Base-by-base conservation (phyloP, 1,140 invertebrate species). In the Notospermus geniculatus region DNA sequence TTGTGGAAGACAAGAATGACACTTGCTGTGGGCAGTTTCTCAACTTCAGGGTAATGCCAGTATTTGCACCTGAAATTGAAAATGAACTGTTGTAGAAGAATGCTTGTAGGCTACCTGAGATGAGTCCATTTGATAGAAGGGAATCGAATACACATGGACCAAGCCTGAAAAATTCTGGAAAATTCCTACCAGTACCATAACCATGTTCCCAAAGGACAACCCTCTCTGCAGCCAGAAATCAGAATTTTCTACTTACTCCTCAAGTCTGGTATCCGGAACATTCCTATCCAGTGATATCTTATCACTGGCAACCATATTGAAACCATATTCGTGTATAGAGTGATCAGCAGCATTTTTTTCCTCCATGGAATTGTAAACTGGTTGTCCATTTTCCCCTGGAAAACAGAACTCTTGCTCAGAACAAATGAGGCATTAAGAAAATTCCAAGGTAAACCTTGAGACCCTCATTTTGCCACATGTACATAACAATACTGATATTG, bases 1-100 rank as follows among this genome's bases (percentile, higher is more conserved):
- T 99, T 99, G 76, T 99, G 96, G 79, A 99, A 99, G 13, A 98
- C 97, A 63, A 99, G 89, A 65, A 99, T 95, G 0, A 99, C 93
- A 76, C 91, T 94, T 2, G 95, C 93, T 55, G 85, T 88, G 0
- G 96, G 95, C 67, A 99, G 83, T 13, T 79, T 67, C 83, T 36
- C 32, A 4, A 36, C 32, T 69, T 87, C 85, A 5, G 95, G 91
- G 82, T 98, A 99, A 72, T 96, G 87, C 96, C 97, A 99, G 76
- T 94, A 90, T 78, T 92, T 93, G 81, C 97, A 99, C 79, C 88
- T 91, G 69, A 50, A 71, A 71, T 69, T 63, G 50, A 25, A 60
- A 64, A 22, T 45, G 11, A 22, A 28, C 9, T 23, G 28, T 32
- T 55, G 28, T 13, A 60, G 13, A 53, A 54, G 7, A 22, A 58